Evolutionary conservation across 2,113 vertebrate species (phyloP).

Genomic region (Polypterus bichir): DNA sequence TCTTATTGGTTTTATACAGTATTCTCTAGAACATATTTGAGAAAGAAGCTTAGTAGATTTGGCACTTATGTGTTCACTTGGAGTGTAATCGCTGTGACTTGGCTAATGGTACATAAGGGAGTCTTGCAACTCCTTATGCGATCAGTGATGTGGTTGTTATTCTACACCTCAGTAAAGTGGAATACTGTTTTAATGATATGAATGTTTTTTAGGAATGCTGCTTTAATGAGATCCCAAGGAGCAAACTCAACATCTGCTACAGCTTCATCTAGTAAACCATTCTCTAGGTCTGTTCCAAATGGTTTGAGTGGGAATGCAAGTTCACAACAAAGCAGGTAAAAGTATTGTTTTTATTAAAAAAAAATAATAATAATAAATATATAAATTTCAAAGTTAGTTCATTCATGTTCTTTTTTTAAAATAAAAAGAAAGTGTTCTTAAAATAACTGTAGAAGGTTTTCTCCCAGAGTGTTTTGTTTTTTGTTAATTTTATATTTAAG

Average conservation of each 20-base stretch:
- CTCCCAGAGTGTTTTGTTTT: no score
- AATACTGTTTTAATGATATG: conserved; percentile 4
- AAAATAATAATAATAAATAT: no score
- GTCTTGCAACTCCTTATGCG: neutral
- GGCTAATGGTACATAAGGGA: neutral
- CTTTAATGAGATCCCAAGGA: conserved; percentile 45
- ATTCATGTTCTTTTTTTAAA: no score
- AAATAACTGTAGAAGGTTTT: no score
- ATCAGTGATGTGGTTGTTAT: neutral
- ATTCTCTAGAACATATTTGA: neutral
- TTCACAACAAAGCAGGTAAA: conserved; percentile 47
- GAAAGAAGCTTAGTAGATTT: no score
- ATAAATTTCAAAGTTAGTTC: no score
- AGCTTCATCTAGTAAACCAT: conserved; percentile 28
- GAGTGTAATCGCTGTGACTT: neutral
- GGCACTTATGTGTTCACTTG: neutral
- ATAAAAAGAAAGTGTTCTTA: no score
- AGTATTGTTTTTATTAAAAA: no score
- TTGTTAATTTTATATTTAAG: no score
- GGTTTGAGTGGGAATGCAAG: conserved; percentile 33
- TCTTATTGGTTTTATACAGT: no score
- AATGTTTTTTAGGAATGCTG: conserved; percentile 45
- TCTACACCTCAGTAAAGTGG: neutral
- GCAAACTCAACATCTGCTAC: conserved; percentile 27
- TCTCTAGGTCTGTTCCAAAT: conserved; percentile 33